Conservation (phyloP, 2,797 vertebrate species). For the Phalanger gymnotis region DNA sequence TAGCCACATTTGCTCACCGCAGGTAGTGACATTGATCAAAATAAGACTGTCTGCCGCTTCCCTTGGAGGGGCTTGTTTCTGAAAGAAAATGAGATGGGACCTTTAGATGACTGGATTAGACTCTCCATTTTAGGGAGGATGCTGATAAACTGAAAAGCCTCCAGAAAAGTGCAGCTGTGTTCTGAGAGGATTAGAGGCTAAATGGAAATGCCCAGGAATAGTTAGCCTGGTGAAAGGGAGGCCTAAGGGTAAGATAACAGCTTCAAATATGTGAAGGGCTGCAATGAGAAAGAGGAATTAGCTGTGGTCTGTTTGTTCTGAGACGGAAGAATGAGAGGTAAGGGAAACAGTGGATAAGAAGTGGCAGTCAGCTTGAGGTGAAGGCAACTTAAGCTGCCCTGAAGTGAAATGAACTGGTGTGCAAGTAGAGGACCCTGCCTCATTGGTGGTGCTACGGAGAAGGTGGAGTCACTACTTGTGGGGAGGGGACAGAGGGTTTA, state of each 20-base stretch:
- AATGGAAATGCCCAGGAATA: not conserved
- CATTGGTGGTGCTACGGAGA: not conserved
- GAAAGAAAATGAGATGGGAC: not conserved
- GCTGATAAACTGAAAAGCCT: not conserved
- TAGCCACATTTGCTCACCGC: constrained; percentile 8
- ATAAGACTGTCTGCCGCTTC: constrained; percentile 21
- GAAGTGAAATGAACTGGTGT: not conserved
- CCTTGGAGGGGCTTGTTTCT: constrained; percentile 42
- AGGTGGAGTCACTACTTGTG: not conserved
- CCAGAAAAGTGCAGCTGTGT: not conserved
- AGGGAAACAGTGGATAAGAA: not conserved
- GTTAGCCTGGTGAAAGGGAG: not conserved
- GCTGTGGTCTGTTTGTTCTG: not conserved
- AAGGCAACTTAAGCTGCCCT: not conserved
- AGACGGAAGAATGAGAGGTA: not conserved
- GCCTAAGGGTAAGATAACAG: not conserved
- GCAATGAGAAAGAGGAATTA: not conserved
- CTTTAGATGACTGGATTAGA: not conserved
- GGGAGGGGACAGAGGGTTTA: not conserved
- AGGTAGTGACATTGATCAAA: not conserved
- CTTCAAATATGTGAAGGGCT: not conserved
- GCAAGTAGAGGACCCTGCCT: not conserved
- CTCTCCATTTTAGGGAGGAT: not conserved
- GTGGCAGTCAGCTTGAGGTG: no score
- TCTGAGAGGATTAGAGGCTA: not conserved